Conservation (phyloP, 1,140 invertebrate genomes). For the Monochamus saltuarius region DNA sequence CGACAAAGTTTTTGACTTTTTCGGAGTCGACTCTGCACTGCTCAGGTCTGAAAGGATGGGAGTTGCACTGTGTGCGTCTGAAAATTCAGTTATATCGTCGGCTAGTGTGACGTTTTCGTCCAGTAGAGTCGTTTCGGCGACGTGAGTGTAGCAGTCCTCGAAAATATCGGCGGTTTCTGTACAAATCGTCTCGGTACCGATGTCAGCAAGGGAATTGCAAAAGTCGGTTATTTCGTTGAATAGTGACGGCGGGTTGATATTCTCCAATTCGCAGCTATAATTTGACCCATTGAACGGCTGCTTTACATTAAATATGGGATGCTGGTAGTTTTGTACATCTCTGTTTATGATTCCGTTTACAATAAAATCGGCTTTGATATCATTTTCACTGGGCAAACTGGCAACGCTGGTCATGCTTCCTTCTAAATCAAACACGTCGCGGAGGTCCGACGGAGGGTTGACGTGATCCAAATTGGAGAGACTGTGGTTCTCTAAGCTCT, state of each 20-base stretch:
- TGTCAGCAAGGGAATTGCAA: constrained; percentile 62
- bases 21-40: constrained; percentile 72
- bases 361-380: constrained; percentile 48
- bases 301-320: constrained; percentile 56
- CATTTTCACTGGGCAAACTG: constrained; percentile 76
- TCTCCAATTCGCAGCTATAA: constrained; percentile 58
- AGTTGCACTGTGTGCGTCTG: constrained; percentile 52
- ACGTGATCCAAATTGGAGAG: constrained; percentile 71
- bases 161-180: constrained; percentile 57
- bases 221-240: constrained; percentile 64
- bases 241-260: constrained; percentile 63
- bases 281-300: constrained; percentile 53
- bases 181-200: constrained; percentile 60
- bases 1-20: constrained; percentile 52
- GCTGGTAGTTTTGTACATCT: constrained; percentile 10
- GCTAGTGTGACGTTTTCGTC: constrained; percentile 14
- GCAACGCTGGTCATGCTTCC: constrained; percentile 81
- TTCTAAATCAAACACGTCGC: constrained; percentile 75
- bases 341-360: constrained; percentile 33
- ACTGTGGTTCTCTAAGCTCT: constrained; percentile 55
- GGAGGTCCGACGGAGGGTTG: constrained; percentile 80
- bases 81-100: constrained; percentile 41
- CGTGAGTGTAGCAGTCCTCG: constrained; percentile 57
- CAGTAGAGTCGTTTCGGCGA: constrained; percentile 47
- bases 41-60: constrained; percentile 61